phyloP scores from a whole-genome alignment of 2,113 vertebrate genomes.

The Xenus cinereus region DNA sequence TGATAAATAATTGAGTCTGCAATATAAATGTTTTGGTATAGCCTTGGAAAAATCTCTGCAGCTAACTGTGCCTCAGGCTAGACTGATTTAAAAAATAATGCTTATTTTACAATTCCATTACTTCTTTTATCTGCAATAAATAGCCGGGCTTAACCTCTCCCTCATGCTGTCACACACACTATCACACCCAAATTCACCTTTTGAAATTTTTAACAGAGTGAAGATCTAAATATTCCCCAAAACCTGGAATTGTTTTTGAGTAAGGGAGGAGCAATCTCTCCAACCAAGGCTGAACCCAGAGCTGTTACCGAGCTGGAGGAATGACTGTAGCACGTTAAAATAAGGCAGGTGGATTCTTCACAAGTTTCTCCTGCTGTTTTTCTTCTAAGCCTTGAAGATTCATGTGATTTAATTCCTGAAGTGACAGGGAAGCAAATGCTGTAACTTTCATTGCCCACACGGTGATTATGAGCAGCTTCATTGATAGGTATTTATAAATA shows the following conservation, averaged over 20 bases:
- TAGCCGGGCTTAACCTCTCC: background rate
- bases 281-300: background rate
- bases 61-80: conserved; percentile 9
- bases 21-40: background rate
- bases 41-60: background rate
- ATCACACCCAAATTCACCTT: background rate
- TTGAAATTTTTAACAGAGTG: background rate
- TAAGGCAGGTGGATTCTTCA: background rate
- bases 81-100: background rate
- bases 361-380: background rate
- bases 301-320: background rate
- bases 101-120: conserved; percentile 24
- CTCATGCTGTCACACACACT: background rate
- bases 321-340: background rate
- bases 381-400: background rate
- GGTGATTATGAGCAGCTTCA: background rate
- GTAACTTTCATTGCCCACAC: background rate
- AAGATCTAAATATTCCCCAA: background rate
- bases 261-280: background rate
- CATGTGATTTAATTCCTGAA: background rate
- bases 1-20: conserved; percentile 16
- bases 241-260: background rate
- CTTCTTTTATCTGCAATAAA: conserved; percentile 23
- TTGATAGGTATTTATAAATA: background rate
- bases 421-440: background rate